phyloP scores from a whole-genome alignment of 2,888 invertebrate species.

The Netelia melanura region DNA sequence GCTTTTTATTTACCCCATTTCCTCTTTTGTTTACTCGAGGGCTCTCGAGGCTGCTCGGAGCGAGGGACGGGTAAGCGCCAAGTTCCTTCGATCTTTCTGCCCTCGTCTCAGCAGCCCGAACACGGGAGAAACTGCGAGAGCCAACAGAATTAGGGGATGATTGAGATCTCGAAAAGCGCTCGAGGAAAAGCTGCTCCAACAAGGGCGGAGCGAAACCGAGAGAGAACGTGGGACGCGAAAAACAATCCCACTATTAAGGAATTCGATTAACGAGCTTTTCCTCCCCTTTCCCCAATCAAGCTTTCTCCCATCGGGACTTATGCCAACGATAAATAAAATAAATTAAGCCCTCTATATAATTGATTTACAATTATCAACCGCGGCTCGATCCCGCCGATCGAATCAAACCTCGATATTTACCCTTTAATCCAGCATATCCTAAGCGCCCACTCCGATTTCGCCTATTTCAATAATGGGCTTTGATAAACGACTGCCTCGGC shows the following conservation, averaged over 20 bases:
- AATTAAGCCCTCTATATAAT: constrained; percentile 1
- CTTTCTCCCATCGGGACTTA: constrained; percentile 8
- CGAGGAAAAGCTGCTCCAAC: constrained; percentile 46
- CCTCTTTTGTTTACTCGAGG: constrained; percentile 81
- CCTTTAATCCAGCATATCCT: neutral
- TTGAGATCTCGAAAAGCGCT: constrained; percentile 64
- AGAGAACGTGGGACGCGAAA: constrained; percentile 12
- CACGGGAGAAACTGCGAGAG: constrained; percentile 45
- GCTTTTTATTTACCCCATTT: constrained; percentile 83
- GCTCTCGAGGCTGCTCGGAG: constrained; percentile 66
- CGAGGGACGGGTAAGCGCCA: constrained; percentile 44
- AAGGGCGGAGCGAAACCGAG: constrained; percentile 9
- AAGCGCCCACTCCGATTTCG: no score
- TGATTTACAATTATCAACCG: neutral
- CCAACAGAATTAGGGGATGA: constrained; percentile 75
- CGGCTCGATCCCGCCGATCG: neutral
- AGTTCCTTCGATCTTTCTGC: constrained; percentile 46
- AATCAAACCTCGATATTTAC: neutral
- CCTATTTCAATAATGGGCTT: neutral
- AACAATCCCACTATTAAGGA: constrained; percentile 55
- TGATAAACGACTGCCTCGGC: neutral
- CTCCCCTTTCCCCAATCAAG: constrained; percentile 30
- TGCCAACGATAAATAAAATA: constrained; percentile 27
- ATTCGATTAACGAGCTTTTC: constrained; percentile 58
- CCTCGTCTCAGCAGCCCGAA: constrained; percentile 28